Conservation (phyloP, 2,113 vertebrate species). For the Myrmecobius fasciatus region DNA sequence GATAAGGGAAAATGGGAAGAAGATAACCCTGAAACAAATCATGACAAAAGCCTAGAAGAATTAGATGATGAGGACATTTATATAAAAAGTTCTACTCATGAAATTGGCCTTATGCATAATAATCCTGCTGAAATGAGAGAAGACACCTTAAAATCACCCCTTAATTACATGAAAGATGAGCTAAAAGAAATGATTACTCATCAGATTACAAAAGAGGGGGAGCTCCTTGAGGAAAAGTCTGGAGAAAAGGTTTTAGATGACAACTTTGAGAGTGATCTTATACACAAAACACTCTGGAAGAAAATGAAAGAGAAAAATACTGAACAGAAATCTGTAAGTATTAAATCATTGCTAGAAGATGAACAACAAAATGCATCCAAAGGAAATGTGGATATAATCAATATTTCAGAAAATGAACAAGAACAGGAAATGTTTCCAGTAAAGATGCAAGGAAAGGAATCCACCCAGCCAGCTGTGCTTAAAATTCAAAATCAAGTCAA, state of each 20-base stretch:
- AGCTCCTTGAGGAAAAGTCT: background rate
- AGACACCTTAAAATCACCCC: slow-evolving; percentile 53
- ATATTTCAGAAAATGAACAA: background rate
- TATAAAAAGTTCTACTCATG: slow-evolving; percentile 1
- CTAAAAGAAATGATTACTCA: slow-evolving; percentile 38
- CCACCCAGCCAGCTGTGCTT: slow-evolving; percentile 29
- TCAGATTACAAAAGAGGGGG: slow-evolving; percentile 49
- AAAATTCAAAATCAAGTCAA: slow-evolving; percentile 23
- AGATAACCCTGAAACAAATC: slow-evolving; percentile 4
- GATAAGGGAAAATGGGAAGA: slow-evolving; percentile 52
- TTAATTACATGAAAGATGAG: slow-evolving; percentile 7
- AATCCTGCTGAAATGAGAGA: slow-evolving; percentile 37
- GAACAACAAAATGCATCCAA: slow-evolving; percentile 52
- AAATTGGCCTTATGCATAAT: slow-evolving; percentile 15
- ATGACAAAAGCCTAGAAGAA: slow-evolving; percentile 51
- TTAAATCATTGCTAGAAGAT: background rate
- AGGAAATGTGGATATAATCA: background rate
- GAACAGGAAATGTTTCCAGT: rapidly evolving
- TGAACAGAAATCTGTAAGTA: background rate
- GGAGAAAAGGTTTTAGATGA: slow-evolving; percentile 47
- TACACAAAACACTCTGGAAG: slow-evolving; percentile 39
- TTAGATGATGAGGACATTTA: background rate
- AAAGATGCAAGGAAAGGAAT: slow-evolving; percentile 25
- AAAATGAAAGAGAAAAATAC: background rate
- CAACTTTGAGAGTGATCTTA: slow-evolving; percentile 56